Conservation (phyloP, 2,113 vertebrate species). For the Corapipo altera region DNA sequence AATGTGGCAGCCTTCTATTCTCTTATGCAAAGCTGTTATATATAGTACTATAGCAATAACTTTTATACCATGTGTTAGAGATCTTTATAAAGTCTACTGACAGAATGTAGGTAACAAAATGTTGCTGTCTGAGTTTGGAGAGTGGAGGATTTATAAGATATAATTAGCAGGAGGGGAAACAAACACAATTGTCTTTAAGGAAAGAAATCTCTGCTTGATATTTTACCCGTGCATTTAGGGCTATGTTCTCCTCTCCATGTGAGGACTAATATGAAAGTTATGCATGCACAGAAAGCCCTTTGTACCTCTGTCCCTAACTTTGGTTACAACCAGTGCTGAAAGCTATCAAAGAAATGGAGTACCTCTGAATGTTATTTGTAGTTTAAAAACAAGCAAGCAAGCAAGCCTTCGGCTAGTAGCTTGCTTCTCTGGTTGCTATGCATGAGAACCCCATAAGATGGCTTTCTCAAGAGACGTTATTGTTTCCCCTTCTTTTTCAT, state of each 20-base stretch:
- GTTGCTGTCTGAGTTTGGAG: conserved; percentile 43
- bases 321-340: neutral
- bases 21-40: conserved; percentile 81
- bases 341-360: neutral
- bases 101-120: conserved; percentile 60
- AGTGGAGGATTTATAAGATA: conserved; percentile 56
- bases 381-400: neutral
- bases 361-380: neutral
- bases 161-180: conserved; percentile 53
- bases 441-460: neutral
- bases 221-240: neutral
- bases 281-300: neutral
- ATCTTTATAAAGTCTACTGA: conserved; percentile 65
- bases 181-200: conserved; percentile 62
- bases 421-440: neutral
- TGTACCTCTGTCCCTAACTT: neutral
- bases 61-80: conserved; percentile 72
- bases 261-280: neutral
- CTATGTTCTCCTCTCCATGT: neutral
- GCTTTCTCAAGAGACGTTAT: neutral
- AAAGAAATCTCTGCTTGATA: conserved; percentile 26
- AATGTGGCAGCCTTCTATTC: conserved; percentile 78
- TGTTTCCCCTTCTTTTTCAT: neutral
- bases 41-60: conserved; percentile 78
- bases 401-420: neutral